Percentiles rank a stretch among this genome's conserved stretches.
Evolutionary conservation across 2,888 invertebrate species (phyloP).

Genomic region (Clepsis dumicolana): DNA sequence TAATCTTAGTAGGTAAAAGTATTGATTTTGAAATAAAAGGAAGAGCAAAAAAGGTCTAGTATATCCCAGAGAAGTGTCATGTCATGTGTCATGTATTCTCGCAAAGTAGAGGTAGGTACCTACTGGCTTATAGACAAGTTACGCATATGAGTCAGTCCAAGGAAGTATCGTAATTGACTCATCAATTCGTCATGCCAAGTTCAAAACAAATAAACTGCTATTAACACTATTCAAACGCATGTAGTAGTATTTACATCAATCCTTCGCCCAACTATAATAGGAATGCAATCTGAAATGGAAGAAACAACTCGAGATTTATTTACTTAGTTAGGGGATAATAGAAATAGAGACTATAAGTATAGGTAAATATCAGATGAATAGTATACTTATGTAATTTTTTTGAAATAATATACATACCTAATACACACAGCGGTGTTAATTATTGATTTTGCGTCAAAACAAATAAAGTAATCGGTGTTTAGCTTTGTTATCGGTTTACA

Average conservation of each 20-base stretch:
- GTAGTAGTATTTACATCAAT: not conserved
- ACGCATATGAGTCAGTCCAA: slow-evolving; percentile 70
- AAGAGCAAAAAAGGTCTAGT: slow-evolving; percentile 52
- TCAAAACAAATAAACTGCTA: slow-evolving; percentile 33
- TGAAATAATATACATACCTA: not conserved
- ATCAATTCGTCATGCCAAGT: slow-evolving; percentile 60
- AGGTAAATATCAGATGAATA: no score
- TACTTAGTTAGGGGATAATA: not conserved
- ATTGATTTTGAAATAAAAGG: slow-evolving; percentile 46
- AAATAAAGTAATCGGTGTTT: slow-evolving; percentile 7
- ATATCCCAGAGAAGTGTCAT: slow-evolving; percentile 28
- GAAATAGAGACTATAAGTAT: no score
- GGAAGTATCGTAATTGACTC: slow-evolving; percentile 72
- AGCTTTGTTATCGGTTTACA: slow-evolving; percentile 38
- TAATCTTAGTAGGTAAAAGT: slow-evolving; percentile 51
- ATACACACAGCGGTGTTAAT: not conserved
- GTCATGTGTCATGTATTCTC: slow-evolving; percentile 70
- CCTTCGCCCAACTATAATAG: not conserved
- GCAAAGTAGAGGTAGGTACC: no score
- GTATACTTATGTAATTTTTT: not conserved
- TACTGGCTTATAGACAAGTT: slow-evolving; percentile 57
- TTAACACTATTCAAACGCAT: not conserved
- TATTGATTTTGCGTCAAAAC: slow-evolving; percentile 16
- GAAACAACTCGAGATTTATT: not conserved
- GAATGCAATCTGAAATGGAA: slow-evolving; percentile 1